Evolutionary conservation across 2,888 invertebrate species (phyloP).

Genomic region (Adela reaumurella): DNA sequence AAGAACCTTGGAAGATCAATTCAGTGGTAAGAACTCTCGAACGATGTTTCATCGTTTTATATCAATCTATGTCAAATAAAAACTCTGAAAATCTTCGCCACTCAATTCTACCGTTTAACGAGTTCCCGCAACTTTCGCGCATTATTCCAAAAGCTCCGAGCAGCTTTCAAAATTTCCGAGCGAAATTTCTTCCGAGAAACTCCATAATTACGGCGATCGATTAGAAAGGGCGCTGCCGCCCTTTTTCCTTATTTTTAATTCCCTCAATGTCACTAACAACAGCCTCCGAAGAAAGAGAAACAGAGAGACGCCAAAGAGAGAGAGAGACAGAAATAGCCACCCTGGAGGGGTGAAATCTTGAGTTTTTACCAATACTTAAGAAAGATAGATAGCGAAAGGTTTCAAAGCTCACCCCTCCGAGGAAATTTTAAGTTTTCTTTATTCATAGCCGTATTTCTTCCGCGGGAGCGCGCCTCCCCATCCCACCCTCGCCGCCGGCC

Average conservation of each 20-base stretch:
- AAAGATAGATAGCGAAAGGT: constrained; percentile 39
- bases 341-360: background rate
- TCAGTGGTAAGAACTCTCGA: too few relatives aligned
- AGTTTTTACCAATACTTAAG: constrained; percentile 54
- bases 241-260: background rate
- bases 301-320: too few relatives aligned
- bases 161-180: background rate
- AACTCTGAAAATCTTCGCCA: too few relatives aligned
- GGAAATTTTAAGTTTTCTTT: constrained; percentile 58
- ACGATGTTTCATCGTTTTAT: too few relatives aligned
- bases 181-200: background rate
- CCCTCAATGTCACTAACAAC: background rate
- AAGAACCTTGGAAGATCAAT: too few relatives aligned
- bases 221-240: background rate
- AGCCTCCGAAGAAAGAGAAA: constrained; percentile 22
- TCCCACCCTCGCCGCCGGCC: constrained; percentile 16
- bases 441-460: constrained; percentile 31
- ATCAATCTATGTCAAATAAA: too few relatives aligned
- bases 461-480: constrained; percentile 15
- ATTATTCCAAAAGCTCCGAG: background rate
- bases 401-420: constrained; percentile 25
- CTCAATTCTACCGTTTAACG: too few relatives aligned
- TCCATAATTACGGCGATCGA: background rate
- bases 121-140: too few relatives aligned
- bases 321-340: too few relatives aligned